Percentiles rank a stretch among this genome's conserved stretches.
Evolutionary conservation across 2,113 vertebrate species (phyloP).

Genomic region (Poecile atricapillus): DNA sequence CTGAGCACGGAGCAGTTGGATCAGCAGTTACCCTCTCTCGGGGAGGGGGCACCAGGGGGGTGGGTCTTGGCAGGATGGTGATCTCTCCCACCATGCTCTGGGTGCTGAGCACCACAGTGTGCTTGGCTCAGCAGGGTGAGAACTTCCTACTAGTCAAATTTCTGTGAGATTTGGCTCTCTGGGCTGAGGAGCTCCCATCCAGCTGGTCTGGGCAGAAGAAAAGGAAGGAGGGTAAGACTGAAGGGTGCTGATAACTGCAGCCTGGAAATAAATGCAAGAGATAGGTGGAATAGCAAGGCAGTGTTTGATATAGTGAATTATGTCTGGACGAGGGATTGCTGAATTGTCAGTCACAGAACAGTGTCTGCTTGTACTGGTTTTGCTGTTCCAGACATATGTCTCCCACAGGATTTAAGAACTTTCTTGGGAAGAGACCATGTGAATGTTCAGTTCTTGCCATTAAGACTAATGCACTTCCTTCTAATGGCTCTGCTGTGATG

Average conservation of each 20-base stretch:
- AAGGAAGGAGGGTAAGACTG: neutral
- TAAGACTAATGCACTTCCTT: slow-evolving; percentile 55
- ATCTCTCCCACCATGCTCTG: neutral
- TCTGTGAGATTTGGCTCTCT: rapidly evolving
- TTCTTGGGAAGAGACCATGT: slow-evolving; percentile 3
- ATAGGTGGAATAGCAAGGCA: neutral
- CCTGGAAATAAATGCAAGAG: neutral
- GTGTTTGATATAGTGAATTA: neutral
- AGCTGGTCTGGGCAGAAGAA: neutral
- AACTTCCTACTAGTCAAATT: neutral
- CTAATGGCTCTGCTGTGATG: slow-evolving; percentile 37
- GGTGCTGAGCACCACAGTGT: neutral
- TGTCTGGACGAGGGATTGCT: neutral
- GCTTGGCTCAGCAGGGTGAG: rapidly evolving
- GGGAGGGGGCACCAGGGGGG: neutral
- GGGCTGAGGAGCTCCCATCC: neutral
- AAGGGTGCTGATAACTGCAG: neutral
- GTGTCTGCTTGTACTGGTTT: neutral
- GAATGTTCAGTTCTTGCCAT: slow-evolving; percentile 13
- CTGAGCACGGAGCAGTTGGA: neutral
- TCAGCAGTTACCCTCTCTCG: neutral
- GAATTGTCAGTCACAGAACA: neutral
- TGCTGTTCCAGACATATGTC: neutral
- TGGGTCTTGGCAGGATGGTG: neutral
- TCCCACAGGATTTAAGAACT: slow-evolving; percentile 28